Base-by-base conservation (phyloP, 2,888 invertebrate species). In the Ctena decussata region DNA sequence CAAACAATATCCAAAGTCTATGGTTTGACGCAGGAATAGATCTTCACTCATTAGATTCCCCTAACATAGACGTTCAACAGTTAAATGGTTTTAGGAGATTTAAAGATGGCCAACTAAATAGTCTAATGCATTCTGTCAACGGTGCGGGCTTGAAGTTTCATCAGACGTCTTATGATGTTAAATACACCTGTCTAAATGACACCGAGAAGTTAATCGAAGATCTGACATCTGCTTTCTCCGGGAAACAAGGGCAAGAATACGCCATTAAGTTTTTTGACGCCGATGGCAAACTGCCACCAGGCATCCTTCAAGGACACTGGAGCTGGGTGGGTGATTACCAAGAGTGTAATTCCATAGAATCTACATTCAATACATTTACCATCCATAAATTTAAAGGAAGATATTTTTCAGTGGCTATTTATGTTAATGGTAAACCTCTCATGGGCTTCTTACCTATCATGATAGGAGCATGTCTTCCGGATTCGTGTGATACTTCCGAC, bases 401-500 rank as follows among this genome's bases (percentile, higher is more conserved):
- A 72, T 86, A 86, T 72, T 83, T 77, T 60, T 46, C 86, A 2
- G 86, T 57, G 21, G 8, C 15, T n/a, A 32, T 79, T 1, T 69
- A 41, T 24, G 30, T 37, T 8, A 39, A 39, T 27, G 11, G 35
- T 6, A 24, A 46, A 72, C 72, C 72, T 21, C 11, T 70, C 3
- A n/a, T 70, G 3, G 46, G 30, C 8, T 30, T 72, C 0, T 57
- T 39, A 0, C 27, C 21, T n/a, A 27, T 80, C 11, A 30, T 24
- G 24, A 41, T 86, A 12, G 86, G 86, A 15, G 70, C 80, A 3
- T 86, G 86, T 71, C 70, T 86, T 32, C 86, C 86, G 18, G 72
- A 83, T 24, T 81, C 83, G 15, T 86, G 86, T 75, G 44, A 60
- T 21, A 72, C 6, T n/a, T 72, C 72, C 1, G 72, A 72, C 44